phyloP scores from a whole-genome alignment of 2,113 vertebrate genomes.

The Piaya cayana region DNA sequence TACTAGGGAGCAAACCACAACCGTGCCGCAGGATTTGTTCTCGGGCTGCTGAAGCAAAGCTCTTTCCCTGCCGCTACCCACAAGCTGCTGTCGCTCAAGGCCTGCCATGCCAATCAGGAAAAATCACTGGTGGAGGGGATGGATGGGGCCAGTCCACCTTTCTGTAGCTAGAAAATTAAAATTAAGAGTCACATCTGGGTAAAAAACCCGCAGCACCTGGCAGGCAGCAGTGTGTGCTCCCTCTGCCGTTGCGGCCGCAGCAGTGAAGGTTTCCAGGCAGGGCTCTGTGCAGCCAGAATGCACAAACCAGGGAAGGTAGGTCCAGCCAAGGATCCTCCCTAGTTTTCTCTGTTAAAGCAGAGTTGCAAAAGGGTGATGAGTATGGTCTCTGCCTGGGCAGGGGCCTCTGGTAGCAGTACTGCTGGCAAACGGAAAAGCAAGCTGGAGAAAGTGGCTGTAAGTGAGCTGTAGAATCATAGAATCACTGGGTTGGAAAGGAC shows the following conservation, averaged over 20 bases:
- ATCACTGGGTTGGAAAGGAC: too few relatives aligned
- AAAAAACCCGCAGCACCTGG: neutral
- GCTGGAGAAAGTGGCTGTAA: neutral
- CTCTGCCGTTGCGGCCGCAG: slow-evolving; percentile 42
- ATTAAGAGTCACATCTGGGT: neutral
- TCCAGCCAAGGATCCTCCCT: neutral
- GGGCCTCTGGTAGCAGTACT: neutral
- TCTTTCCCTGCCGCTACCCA: neutral
- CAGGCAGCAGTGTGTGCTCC: slow-evolving; percentile 24
- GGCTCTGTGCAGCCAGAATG: accelerated
- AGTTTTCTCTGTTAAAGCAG: neutral
- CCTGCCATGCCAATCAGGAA: neutral
- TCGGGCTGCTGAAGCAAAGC: neutral
- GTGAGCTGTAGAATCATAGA: neutral
- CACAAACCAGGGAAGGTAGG: neutral
- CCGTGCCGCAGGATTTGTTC: slow-evolving; percentile 26
- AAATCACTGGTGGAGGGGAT: neutral
- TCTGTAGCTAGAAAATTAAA: neutral
- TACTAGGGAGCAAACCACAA: neutral
- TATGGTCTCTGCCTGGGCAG: neutral
- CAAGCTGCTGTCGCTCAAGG: neutral
- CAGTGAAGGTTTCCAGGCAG: neutral
- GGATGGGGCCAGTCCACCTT: neutral
- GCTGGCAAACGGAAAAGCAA: neutral
- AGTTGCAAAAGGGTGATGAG: neutral